These are phyloP conservation scores for Pituophis catenifer DNA, from an alignment of 2,113 vertebrate genomes.

Conservation along the genomic window DNA sequence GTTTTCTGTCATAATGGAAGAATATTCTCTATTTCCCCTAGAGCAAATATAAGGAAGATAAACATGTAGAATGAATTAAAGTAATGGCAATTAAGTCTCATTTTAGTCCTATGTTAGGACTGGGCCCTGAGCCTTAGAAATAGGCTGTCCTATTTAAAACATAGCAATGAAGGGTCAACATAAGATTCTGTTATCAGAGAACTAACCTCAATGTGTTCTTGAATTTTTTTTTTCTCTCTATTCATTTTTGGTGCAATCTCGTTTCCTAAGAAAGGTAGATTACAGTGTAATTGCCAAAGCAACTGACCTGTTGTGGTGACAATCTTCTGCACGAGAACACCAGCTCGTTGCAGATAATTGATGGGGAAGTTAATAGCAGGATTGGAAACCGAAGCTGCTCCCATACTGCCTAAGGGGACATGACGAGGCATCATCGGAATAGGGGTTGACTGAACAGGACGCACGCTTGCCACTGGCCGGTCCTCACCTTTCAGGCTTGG, in stretches of 20 bases:
- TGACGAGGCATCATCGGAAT: conserved; percentile 99
- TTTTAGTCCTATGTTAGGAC: not conserved
- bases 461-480: conserved; percentile 93
- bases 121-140: not conserved
- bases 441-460: conserved; percentile 95
- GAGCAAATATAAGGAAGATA: not conserved
- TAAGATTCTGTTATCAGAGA: not conserved
- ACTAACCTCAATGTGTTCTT: not conserved
- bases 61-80: not conserved
- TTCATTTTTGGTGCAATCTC: not conserved
- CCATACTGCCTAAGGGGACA: conserved; percentile 74
- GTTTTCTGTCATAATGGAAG: not conserved
- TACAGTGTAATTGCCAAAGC: not conserved
- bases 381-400: conserved; percentile 78
- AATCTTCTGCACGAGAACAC: conserved; percentile 94
- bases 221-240: not conserved
- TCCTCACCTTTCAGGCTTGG: conserved; percentile 85
- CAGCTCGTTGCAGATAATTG: conserved; percentile 94
- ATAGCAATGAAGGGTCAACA: not conserved
- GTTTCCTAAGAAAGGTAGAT: not conserved
- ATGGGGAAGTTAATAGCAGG: conserved; percentile 86
- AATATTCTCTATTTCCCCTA: not conserved
- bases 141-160: not conserved
- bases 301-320: conserved; percentile 92
- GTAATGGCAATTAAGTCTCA: not conserved